A percentile compares a stretch with the other conserved stretches of the same genome.
phyloP scores from a whole-genome alignment of 2,888 invertebrate species.

The Coenonympha arcania region DNA sequence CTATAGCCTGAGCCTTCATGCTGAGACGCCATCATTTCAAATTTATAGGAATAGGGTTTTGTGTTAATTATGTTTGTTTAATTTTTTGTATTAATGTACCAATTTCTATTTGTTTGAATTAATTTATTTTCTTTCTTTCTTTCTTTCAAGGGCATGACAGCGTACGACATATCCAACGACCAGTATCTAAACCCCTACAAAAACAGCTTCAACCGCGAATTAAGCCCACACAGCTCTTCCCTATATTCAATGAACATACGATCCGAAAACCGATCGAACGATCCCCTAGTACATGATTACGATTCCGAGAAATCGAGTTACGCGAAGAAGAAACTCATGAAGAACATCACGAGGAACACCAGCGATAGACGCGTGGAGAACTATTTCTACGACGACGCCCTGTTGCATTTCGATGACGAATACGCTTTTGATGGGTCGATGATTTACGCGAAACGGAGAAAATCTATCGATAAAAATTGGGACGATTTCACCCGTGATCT shows the following conservation, averaged over 20 bases:
- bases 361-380: slow-evolving; percentile 48
- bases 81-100: too few relatives aligned
- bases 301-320: slow-evolving; percentile 68
- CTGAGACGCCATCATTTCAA: too few relatives aligned
- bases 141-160: slow-evolving; percentile 63
- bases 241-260: slow-evolving; percentile 58
- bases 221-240: slow-evolving; percentile 56
- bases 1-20: too few relatives aligned
- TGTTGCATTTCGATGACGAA: slow-evolving; percentile 66
- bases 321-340: slow-evolving; percentile 62
- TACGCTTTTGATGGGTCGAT: slow-evolving; percentile 68
- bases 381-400: slow-evolving; percentile 69
- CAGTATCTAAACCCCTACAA: slow-evolving; percentile 49
- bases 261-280: slow-evolving; percentile 60
- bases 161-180: slow-evolving; percentile 54
- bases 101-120: too few relatives aligned
- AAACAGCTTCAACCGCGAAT: slow-evolving; percentile 44
- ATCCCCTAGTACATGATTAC: slow-evolving; percentile 65
- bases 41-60: too few relatives aligned
- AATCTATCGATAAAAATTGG: slow-evolving; percentile 60
- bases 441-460: slow-evolving; percentile 65
- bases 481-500: slow-evolving; percentile 51
- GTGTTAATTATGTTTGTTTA: too few relatives aligned
- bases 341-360: slow-evolving; percentile 65
- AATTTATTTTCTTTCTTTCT: too few relatives aligned